Conservation (phyloP, 2,113 vertebrate genomes). For the Trichechus manatus region DNA sequence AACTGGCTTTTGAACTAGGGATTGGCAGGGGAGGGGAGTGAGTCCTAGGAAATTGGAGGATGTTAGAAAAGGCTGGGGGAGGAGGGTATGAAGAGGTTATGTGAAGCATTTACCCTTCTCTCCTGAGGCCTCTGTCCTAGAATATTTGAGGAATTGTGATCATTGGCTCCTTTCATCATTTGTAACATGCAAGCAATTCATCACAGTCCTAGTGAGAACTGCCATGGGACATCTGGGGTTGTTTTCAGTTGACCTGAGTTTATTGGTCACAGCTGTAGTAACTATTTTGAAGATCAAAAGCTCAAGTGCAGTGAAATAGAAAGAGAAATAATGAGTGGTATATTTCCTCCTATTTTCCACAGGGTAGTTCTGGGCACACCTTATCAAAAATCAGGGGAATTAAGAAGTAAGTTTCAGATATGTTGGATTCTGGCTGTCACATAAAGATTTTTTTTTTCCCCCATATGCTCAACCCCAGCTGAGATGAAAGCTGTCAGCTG, state of each 20-base stretch:
- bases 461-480: not conserved
- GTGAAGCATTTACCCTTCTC: not conserved
- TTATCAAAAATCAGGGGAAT: not conserved
- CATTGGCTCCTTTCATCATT: not conserved
- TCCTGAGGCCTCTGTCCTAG: not conserved
- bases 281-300: not conserved
- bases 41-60: not conserved
- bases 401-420: not conserved
- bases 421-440: not conserved
- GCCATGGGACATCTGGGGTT: not conserved
- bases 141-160: not conserved
- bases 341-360: not conserved
- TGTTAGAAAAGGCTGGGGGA: not conserved
- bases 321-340: not conserved
- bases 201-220: not conserved
- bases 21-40: not conserved
- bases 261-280: not conserved
- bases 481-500: constrained; percentile 46
- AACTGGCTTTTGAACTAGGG: not conserved
- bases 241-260: constrained; percentile 47
- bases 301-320: not conserved
- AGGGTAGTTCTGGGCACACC: not conserved
- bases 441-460: not conserved
- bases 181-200: not conserved
- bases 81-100: not conserved